phyloP scores from a whole-genome alignment of 2,888 invertebrate species.

The Protonemura montana region DNA sequence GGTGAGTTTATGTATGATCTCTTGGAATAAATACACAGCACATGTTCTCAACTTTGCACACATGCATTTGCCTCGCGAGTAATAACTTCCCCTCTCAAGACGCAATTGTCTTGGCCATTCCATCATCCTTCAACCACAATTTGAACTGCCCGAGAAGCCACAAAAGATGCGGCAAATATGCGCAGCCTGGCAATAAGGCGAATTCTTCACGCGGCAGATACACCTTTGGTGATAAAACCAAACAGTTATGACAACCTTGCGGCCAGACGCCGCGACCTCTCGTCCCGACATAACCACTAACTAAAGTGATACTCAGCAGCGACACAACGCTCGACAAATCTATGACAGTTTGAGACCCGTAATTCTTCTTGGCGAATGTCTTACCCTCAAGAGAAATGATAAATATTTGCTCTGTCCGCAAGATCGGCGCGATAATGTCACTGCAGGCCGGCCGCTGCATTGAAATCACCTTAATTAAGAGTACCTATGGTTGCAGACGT shows the following conservation, averaged over 20 bases:
- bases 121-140: neutral
- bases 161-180: neutral
- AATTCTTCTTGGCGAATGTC: neutral
- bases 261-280: neutral
- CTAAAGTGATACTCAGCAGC: constrained; percentile 14
- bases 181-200: neutral
- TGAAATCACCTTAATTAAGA: constrained; percentile 30
- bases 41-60: no score
- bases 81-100: neutral
- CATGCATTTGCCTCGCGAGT: no score
- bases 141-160: neutral
- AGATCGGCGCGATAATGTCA: neutral
- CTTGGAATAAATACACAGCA: no score
- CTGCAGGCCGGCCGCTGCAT: neutral
- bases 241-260: neutral
- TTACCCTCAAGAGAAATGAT: neutral
- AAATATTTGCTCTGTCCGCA: neutral
- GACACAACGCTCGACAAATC: neutral
- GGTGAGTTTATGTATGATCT: no score
- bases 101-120: neutral
- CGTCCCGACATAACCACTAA: constrained; percentile 7
- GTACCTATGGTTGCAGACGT: neutral
- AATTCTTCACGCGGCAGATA: neutral
- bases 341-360: neutral
- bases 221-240: neutral